These are phyloP conservation scores for Chironomus riparius DNA, from an alignment of 2,888 invertebrate species.

Conservation along the genomic window DNA sequence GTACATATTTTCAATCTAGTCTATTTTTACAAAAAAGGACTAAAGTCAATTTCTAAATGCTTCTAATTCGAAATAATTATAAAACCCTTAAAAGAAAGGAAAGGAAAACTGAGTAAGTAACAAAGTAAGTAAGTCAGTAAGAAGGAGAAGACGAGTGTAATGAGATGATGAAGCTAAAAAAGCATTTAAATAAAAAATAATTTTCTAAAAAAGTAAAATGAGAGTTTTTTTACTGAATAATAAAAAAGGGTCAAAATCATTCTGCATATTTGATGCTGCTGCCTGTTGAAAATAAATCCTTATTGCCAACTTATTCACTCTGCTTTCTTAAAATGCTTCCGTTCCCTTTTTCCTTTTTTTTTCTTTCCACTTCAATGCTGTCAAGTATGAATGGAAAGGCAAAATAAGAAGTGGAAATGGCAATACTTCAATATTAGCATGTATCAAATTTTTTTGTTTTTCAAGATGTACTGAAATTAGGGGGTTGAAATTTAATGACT, in stretches of 20 bases:
- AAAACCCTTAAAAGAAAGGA: not conserved
- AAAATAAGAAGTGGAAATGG: not conserved
- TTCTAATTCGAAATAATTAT: constrained; percentile 23
- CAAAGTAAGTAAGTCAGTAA: too few relatives aligned
- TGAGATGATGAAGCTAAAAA: too few relatives aligned
- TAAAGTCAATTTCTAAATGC: not conserved
- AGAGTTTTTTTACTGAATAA: not conserved
- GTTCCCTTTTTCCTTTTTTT: not conserved
- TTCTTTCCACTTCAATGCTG: not conserved
- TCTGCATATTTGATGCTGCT: not conserved
- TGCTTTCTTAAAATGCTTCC: not conserved
- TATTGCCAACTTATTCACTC: not conserved
- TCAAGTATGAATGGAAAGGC: not conserved
- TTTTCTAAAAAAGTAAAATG: too few relatives aligned
- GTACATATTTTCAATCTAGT: too few relatives aligned
- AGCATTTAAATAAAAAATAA: too few relatives aligned
- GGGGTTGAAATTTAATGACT: too few relatives aligned
- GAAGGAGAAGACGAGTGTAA: too few relatives aligned
- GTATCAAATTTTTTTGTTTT: not conserved
- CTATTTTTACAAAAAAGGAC: too few relatives aligned
- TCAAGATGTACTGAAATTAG: too few relatives aligned
- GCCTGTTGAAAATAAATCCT: constrained; percentile 19
- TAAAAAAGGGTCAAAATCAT: constrained; percentile 21
- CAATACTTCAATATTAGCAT: not conserved
- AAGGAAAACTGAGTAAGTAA: not conserved